Evolutionary conservation across 2,113 vertebrate species (phyloP).

Genomic region (Myocastor coypus): DNA sequence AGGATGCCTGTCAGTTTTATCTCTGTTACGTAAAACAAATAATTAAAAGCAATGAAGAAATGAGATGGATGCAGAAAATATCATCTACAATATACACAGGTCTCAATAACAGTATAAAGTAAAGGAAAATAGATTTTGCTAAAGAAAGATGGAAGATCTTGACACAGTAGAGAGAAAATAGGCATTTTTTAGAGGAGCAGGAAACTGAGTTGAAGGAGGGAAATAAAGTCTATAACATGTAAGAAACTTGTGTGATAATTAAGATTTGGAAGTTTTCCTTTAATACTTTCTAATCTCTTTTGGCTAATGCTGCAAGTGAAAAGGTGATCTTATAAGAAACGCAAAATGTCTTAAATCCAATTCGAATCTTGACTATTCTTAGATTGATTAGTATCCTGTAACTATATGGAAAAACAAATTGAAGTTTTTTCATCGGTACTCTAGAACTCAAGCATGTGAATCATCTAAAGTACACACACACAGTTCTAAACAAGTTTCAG

Average conservation of each 20-base stretch:
- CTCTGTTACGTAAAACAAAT: not conserved
- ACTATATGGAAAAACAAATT: not conserved
- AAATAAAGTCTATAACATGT: not conserved
- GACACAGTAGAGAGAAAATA: not conserved
- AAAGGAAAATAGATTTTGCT: slow-evolving; percentile 37
- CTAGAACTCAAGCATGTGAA: not conserved
- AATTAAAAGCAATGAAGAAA: slow-evolving; percentile 47
- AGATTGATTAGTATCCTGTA: slow-evolving; percentile 14
- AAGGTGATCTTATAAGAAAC: slow-evolving; percentile 32
- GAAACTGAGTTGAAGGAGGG: not conserved
- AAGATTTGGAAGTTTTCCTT: not conserved
- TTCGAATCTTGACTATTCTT: slow-evolving; percentile 34
- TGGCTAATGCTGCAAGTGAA: not conserved
- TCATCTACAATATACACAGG: not conserved
- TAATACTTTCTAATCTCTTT: not conserved
- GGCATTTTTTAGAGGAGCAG: not conserved
- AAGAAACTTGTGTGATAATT: not conserved
- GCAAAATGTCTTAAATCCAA: slow-evolving; percentile 19
- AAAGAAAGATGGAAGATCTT: not conserved
- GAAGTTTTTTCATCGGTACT: slow-evolving; percentile 15
- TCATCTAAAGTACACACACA: slow-evolving; percentile 30
- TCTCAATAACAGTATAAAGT: slow-evolving; percentile 15
- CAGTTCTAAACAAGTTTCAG: not conserved
- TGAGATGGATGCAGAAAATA: slow-evolving; percentile 20
- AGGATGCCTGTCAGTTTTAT: not conserved